phyloP scores from a whole-genome alignment of 2,888 invertebrate genomes.

The Cosmia pyralina region DNA sequence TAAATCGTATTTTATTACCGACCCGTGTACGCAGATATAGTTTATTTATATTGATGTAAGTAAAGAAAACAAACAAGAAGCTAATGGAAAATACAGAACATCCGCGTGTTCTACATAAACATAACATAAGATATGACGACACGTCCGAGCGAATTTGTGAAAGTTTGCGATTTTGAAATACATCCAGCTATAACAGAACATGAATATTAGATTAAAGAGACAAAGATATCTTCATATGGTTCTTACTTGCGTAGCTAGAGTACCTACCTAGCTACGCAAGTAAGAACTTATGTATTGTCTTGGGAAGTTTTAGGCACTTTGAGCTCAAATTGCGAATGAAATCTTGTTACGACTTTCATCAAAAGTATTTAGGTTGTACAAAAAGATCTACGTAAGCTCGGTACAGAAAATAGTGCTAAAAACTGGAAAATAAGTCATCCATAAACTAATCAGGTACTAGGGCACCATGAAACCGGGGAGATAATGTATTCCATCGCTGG shows the following conservation, averaged over 20 bases:
- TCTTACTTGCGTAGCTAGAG: too few species aligned
- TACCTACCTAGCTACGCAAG: too few species aligned
- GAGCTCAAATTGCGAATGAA: background rate
- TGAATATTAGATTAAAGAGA: background rate
- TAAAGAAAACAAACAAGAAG: slow-evolving; percentile 45
- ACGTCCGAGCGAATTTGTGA: slow-evolving; percentile 8
- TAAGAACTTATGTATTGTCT: too few species aligned
- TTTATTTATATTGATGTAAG: slow-evolving; percentile 42
- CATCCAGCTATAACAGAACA: too few species aligned
- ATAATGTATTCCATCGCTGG: slow-evolving; percentile 43
- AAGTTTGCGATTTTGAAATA: slow-evolving; percentile 7
- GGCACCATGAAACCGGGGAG: slow-evolving; percentile 2
- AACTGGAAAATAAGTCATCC: background rate
- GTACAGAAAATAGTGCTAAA: background rate
- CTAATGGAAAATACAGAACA: slow-evolving; percentile 26
- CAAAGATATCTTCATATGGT: slow-evolving; percentile 1
- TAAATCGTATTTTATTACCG: slow-evolving; percentile 49
- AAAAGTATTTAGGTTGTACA: background rate
- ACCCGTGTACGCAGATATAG: slow-evolving; percentile 16
- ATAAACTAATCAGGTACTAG: slow-evolving; percentile 6
- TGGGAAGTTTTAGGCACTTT: background rate
- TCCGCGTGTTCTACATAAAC: slow-evolving; percentile 17
- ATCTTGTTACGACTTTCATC: background rate
- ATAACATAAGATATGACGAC: background rate
- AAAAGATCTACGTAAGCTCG: background rate